phyloP scores from a whole-genome alignment of 2,888 invertebrate genomes.

The Theodoxus fluviatilis region DNA sequence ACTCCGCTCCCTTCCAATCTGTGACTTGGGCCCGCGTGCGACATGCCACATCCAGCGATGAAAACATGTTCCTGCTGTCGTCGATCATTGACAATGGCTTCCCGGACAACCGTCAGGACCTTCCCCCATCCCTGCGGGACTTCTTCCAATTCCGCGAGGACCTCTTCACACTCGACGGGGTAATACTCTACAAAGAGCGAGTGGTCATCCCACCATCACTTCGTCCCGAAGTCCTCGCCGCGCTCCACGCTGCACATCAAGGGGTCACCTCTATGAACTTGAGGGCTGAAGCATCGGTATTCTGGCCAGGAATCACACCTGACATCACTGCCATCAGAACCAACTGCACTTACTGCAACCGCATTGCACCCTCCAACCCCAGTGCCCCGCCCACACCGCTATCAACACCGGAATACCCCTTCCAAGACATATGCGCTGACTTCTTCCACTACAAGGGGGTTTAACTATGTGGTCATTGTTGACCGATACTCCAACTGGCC shows the following conservation, averaged over 20 bases:
- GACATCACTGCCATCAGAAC: slow-evolving; percentile 15
- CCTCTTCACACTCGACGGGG: slow-evolving; percentile 29
- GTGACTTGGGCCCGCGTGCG: slow-evolving; percentile 32
- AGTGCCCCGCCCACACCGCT: slow-evolving; percentile 34
- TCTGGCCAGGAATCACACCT: slow-evolving; percentile 36
- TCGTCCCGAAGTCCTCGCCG: slow-evolving; percentile 28
- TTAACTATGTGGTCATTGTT: slow-evolving; percentile 37
- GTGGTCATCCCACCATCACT: slow-evolving; percentile 41
- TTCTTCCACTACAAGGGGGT: slow-evolving; percentile 34
- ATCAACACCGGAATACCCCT: slow-evolving; percentile 34
- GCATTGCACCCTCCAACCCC: slow-evolving; percentile 38
- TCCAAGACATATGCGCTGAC: slow-evolving; percentile 21
- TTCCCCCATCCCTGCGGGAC: slow-evolving; percentile 20
- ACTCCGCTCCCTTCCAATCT: slow-evolving; percentile 12
- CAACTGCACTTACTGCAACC: slow-evolving; percentile 32
- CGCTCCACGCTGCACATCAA: slow-evolving; percentile 44
- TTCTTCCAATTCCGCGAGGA: slow-evolving; percentile 28
- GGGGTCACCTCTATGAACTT: slow-evolving; percentile 37
- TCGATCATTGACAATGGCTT: slow-evolving; percentile 27
- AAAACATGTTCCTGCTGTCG: slow-evolving; percentile 12
- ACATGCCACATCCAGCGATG: slow-evolving; percentile 28
- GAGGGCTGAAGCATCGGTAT: slow-evolving; percentile 40
- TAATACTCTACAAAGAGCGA: slow-evolving; percentile 35
- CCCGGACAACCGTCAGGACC: slow-evolving; percentile 18
- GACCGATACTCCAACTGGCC: slow-evolving; percentile 43